Evolutionary conservation across 2,888 invertebrate genomes (phyloP).

Genomic region (Heliconius ismenius): DNA sequence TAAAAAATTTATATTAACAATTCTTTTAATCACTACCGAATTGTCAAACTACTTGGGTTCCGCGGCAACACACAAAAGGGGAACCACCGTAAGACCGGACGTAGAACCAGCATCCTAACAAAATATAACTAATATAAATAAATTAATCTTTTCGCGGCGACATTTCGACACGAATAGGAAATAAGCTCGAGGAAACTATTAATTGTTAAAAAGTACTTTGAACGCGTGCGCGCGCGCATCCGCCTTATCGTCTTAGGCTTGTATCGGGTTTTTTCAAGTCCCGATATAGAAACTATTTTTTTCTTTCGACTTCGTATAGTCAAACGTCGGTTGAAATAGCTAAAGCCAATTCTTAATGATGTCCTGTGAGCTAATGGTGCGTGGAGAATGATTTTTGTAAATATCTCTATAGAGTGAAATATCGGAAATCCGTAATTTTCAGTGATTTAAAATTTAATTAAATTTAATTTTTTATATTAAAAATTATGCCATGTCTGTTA

Average conservation of each 20-base stretch:
- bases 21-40: neutral
- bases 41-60: neutral
- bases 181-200: conserved; percentile 54
- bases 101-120: conserved; percentile 30
- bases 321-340: conserved; percentile 50
- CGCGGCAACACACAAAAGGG: conserved; percentile 1
- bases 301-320: conserved; percentile 43
- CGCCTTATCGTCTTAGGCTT: conserved; percentile 42
- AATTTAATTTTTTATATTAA: no score
- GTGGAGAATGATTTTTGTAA: conserved; percentile 40
- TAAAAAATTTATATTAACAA: neutral
- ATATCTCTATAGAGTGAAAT: neutral
- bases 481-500: no score
- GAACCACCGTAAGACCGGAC: conserved; percentile 25
- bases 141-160: conserved; percentile 46
- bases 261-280: conserved; percentile 47
- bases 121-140: conserved; percentile 39
- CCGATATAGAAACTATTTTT: conserved; percentile 50
- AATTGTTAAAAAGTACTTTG: conserved; percentile 51
- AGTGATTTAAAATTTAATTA: neutral
- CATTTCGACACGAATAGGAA: conserved; percentile 49
- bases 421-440: neutral
- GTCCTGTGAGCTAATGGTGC: conserved; percentile 47
- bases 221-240: conserved; percentile 49
- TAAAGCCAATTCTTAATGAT: conserved; percentile 53